These are phyloP conservation scores for Podocnemis expansa DNA, from an alignment of 2,113 vertebrate species.

Conservation along the genomic window DNA sequence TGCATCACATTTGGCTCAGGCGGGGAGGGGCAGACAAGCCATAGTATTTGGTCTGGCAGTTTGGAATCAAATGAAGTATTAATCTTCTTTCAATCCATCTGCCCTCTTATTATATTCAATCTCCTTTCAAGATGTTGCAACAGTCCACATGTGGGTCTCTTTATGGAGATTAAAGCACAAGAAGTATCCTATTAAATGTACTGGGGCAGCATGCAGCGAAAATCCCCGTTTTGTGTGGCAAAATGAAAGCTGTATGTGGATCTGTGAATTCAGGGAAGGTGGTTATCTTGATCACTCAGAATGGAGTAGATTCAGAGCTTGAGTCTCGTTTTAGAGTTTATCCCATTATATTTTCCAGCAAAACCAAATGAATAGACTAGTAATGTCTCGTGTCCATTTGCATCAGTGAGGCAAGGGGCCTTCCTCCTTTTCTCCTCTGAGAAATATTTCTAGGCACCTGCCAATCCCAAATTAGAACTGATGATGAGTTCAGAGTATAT, in stretches of 20 bases:
- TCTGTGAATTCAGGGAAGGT: not conserved
- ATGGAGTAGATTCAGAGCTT: not conserved
- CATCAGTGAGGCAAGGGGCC: not conserved
- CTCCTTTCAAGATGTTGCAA: conserved; percentile 18
- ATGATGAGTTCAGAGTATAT: not conserved
- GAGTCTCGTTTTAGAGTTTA: not conserved
- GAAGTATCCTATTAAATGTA: conserved; percentile 15
- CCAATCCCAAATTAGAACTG: not conserved
- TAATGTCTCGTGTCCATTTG: not conserved
- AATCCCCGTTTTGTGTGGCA: not conserved
- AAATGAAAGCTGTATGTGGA: not conserved
- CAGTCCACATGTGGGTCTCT: conserved; percentile 1
- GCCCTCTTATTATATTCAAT: not conserved
- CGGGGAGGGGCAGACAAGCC: not conserved
- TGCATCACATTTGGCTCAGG: not conserved
- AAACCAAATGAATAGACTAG: not conserved
- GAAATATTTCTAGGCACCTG: not conserved
- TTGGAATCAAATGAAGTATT: conserved; percentile 35
- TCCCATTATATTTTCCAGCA: fast-evolving
- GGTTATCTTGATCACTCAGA: not conserved
- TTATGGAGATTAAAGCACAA: not conserved
- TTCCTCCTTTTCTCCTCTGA: not conserved
- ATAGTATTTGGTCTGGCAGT: not conserved
- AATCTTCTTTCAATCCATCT: conserved; percentile 43
- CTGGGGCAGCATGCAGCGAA: not conserved